Percentiles rank a stretch among this genome's conserved stretches.
These are phyloP conservation scores for Cephonodes hylas DNA, from an alignment of 2,888 invertebrate genomes.

Conservation along the genomic window DNA sequence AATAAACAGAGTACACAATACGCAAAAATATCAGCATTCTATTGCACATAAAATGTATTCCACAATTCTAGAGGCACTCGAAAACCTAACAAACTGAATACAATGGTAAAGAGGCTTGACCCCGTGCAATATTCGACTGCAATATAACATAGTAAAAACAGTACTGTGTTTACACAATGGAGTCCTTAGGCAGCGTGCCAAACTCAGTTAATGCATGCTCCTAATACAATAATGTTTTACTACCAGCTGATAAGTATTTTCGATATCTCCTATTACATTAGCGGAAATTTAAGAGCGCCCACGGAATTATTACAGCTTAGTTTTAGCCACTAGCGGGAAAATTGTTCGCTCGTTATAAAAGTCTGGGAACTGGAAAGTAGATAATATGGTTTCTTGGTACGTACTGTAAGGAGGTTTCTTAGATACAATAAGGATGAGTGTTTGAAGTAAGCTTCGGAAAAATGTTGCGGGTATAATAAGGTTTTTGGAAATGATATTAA, in stretches of 20 bases:
- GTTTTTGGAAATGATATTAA: too few relatives aligned
- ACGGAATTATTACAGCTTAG: not conserved
- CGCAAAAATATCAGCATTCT: not conserved
- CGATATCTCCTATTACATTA: constrained; percentile 31
- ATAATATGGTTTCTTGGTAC: not conserved
- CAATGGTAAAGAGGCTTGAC: not conserved
- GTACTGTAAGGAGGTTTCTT: not conserved
- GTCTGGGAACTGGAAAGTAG: not conserved
- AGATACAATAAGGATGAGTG: not conserved
- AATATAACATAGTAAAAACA: constrained; percentile 9
- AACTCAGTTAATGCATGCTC: constrained; percentile 43
- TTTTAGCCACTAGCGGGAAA: too few relatives aligned
- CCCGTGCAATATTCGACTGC: not conserved
- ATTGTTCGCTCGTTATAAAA: not conserved
- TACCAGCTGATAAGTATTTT: constrained; percentile 41
- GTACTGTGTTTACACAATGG: constrained; percentile 24
- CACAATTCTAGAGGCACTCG: not conserved
- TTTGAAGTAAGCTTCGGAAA: not conserved
- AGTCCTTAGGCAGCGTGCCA: constrained; percentile 39
- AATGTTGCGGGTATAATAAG: too few relatives aligned
- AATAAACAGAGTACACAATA: not conserved
- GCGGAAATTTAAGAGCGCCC: not conserved
- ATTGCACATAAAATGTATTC: not conserved
- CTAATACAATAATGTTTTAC: constrained; percentile 56
- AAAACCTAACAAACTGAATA: not conserved